phyloP scores from a whole-genome alignment of 2,888 invertebrate species.

The Caenorhabditis auriculariae region DNA sequence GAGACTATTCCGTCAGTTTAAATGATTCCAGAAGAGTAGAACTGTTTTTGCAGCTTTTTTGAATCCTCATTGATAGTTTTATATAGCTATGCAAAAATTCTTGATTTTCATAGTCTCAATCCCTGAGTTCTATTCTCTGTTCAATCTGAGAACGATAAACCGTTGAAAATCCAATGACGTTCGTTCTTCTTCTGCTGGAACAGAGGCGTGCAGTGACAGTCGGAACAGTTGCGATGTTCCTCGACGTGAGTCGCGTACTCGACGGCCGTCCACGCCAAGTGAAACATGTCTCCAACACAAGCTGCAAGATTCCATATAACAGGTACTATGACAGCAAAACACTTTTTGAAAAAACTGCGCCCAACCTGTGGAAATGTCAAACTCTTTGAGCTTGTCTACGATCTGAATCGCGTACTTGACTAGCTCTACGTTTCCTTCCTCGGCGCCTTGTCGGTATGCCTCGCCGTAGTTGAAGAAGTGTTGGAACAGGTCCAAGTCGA shows the following conservation, averaged over 20 bases:
- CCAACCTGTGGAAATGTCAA: constrained; percentile 42
- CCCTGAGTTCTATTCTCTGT: not conserved
- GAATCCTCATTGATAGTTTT: no score
- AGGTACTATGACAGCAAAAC: not conserved
- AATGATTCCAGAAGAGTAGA: not conserved
- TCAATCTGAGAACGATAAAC: constrained; percentile 26
- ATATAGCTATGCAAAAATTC: not conserved
- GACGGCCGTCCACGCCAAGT: constrained; percentile 57
- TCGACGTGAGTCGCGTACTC: constrained; percentile 58
- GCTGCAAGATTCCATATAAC: constrained; percentile 25
- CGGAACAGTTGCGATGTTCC: constrained; percentile 51
- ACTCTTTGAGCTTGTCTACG: constrained; percentile 36
- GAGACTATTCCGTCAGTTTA: no score
- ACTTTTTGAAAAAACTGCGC: not conserved
- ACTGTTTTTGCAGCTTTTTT: no score
- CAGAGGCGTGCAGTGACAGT: constrained; percentile 55
- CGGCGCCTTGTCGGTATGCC: constrained; percentile 30
- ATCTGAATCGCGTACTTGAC: constrained; percentile 42
- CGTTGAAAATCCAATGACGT: constrained; percentile 61
- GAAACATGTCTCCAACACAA: constrained; percentile 56
- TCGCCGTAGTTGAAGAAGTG: constrained; percentile 49
- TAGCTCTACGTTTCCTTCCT: constrained; percentile 55
- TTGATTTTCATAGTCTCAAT: not conserved
- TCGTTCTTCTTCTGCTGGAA: constrained; percentile 52
- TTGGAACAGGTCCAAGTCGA: constrained; percentile 57